Base-by-base conservation (phyloP, 2,888 invertebrate species). In the Troglohyphantes excavatus region DNA sequence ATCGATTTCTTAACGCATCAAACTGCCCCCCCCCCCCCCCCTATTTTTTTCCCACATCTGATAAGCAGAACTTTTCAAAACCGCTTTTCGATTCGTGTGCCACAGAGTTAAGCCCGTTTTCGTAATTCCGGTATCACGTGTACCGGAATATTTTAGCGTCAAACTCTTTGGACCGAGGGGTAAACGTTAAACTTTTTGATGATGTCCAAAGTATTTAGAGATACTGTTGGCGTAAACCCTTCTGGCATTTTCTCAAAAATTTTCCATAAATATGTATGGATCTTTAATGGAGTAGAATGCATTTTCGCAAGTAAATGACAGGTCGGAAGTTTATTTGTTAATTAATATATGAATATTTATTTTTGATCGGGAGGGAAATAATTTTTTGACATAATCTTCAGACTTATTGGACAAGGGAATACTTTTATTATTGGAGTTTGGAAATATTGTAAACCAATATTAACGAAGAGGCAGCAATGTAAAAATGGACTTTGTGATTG, bases 111-210 rank as follows among this genome's bases (percentile, higher is more conserved):
- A 29, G 53, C 19, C 68, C 43, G 43, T 11, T 65, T 78, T 65
- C 65, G 53, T 81, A 29, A 81, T 68, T 68, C 81, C 46, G 53
- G 5, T 19, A 26, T 68, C 68, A 21, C 26, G 53, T 68, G 39
- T 26, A 53, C 43, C 19, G 21, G 81, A 81, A 81, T 81, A 81
- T 81, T 68, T 68, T 81, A 68, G 13, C 53, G 68, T 81, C 81
- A 53, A 46, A 68, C 68, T 46, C 17, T 39, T 53, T 13, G 17
- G 17, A 17, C 2, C 46, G 3, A 46, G 39, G 39, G 3, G 9
- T 53, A 13, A 75, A 19, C 29, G 29, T 59, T 2, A 59, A 61
- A 33, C 13, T 75, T 23, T 19, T n/a, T n/a, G n/a, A n/a, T 46
- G 53, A 17, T 2, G n/a, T 72, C 46, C 17, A 26, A n/a, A n/a